Evolutionary conservation across 2,888 invertebrate genomes (phyloP).

Genomic region (Pammene fasciana): DNA sequence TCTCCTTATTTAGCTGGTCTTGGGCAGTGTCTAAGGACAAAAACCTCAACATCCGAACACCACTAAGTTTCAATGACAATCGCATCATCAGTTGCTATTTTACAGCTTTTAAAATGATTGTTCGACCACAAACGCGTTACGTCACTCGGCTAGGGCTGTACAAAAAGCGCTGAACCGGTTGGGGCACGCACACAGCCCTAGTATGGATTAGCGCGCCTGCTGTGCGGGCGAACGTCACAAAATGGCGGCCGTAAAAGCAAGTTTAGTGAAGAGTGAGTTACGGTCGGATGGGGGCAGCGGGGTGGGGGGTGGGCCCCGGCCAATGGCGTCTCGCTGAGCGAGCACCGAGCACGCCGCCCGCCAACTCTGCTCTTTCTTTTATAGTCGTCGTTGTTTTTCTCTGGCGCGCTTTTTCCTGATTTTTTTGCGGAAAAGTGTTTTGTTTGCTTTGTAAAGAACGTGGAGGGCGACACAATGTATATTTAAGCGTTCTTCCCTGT

Average conservation of each 20-base stretch:
- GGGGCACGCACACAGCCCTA: conserved; percentile 67
- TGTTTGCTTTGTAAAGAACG: conserved; percentile 77
- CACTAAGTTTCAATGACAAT: conserved; percentile 14
- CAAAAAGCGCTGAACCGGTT: conserved; percentile 48
- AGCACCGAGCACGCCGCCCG: conserved; percentile 74
- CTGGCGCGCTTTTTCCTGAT: conserved; percentile 78
- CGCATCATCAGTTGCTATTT: conserved; percentile 6
- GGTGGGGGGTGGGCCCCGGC: conserved; percentile 54
- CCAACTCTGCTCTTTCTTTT: conserved; percentile 83
- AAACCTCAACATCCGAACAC: conserved; percentile 9
- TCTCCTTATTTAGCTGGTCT: no score
- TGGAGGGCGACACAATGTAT: conserved; percentile 67
- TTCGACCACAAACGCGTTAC: conserved; percentile 24
- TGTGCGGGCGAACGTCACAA: conserved; percentile 81
- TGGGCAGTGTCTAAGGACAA: no score
- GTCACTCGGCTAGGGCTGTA: conserved; percentile 36
- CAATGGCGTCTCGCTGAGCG: conserved; percentile 76
- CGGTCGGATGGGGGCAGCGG: conserved; percentile 60
- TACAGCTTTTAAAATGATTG: conserved; percentile 22
- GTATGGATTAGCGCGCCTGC: conserved; percentile 77
- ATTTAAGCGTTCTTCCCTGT: conserved; percentile 67
- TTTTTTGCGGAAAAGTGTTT: conserved; percentile 75
- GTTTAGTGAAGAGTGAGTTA: conserved; percentile 80
- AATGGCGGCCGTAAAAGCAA: conserved; percentile 83
- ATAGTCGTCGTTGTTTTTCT: conserved; percentile 80